Evolutionary conservation across 2,113 vertebrate species (phyloP).

Genomic region (Crotalus horridus): DNA sequence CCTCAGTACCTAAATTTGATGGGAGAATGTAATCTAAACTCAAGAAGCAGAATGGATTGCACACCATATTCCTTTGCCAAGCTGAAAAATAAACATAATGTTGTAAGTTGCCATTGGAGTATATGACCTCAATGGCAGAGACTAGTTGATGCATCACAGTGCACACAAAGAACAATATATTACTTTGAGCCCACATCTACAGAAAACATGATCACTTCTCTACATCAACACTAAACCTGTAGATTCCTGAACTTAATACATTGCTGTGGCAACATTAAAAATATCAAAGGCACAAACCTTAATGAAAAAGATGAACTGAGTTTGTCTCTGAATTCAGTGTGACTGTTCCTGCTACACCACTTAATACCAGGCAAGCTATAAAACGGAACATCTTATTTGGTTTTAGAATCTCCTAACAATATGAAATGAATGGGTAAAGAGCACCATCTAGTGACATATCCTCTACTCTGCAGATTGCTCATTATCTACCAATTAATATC

Average conservation of each 20-base stretch:
- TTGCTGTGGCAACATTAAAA: not conserved
- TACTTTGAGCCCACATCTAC: not conserved
- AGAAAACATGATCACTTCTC: not conserved
- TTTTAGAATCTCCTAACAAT: too few species aligned
- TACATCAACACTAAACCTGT: not conserved
- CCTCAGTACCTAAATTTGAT: not conserved
- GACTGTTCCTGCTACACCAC: too few species aligned
- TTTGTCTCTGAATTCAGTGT: not conserved
- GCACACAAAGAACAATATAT: not conserved
- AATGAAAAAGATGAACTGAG: not conserved
- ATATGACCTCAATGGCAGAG: not conserved
- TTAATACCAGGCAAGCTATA: not conserved
- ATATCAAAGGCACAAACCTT: not conserved
- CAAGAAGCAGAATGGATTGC: not conserved
- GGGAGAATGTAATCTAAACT: not conserved
- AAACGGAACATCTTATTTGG: not conserved
- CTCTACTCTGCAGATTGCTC: not conserved
- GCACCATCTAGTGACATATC: constrained; percentile 51
- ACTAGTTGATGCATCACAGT: not conserved
- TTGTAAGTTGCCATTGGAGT: not conserved
- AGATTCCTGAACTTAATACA: not conserved
- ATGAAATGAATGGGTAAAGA: not conserved
- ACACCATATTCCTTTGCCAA: not conserved
- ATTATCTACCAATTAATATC: rapidly evolving
- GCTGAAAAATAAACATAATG: not conserved